A percentile compares a stretch with the other conserved stretches of the same genome.
Evolutionary conservation across 2,888 invertebrate species (phyloP).

Genomic region (Tenodera sinensis): DNA sequence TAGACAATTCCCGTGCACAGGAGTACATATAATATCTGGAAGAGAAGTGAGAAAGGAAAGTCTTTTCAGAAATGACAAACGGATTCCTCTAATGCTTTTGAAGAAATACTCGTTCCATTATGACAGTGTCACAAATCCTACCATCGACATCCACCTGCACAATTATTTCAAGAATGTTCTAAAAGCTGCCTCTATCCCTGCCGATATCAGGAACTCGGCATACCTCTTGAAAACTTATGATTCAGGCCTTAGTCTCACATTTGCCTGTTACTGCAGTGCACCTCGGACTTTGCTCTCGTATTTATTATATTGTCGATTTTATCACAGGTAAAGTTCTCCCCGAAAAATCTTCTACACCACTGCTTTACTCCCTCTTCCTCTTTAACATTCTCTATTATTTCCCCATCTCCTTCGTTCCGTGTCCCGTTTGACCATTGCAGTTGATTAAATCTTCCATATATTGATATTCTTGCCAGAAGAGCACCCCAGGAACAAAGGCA

Average conservation of each 20-base stretch:
- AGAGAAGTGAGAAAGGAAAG: background rate
- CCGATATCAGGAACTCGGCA: background rate
- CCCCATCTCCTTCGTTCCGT: too few relatives aligned
- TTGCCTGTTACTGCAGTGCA: background rate
- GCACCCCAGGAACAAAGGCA: too few relatives aligned
- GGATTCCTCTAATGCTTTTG: background rate
- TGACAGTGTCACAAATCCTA: background rate
- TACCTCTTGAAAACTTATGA: background rate
- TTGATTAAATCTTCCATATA: too few relatives aligned
- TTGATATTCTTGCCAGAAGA: too few relatives aligned
- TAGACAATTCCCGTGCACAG: too few relatives aligned
- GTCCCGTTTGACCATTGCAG: too few relatives aligned
- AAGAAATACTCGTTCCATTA: too few relatives aligned
- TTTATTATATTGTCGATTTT: background rate
- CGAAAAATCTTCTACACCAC: too few relatives aligned
- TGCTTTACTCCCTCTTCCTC: too few relatives aligned
- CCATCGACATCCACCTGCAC: background rate
- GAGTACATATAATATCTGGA: slow-evolving; percentile 34
- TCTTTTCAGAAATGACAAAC: background rate
- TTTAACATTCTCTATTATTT: too few relatives aligned
- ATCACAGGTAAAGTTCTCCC: too few relatives aligned
- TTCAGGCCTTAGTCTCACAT: background rate
- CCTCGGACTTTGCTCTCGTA: background rate
- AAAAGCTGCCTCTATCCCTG: background rate
- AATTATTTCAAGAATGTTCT: background rate